Evolutionary conservation across 1,140 invertebrate genomes (phyloP), one percentile per base, ranked within the genome.

Genomic region (Nasonia longicornis): DNA sequence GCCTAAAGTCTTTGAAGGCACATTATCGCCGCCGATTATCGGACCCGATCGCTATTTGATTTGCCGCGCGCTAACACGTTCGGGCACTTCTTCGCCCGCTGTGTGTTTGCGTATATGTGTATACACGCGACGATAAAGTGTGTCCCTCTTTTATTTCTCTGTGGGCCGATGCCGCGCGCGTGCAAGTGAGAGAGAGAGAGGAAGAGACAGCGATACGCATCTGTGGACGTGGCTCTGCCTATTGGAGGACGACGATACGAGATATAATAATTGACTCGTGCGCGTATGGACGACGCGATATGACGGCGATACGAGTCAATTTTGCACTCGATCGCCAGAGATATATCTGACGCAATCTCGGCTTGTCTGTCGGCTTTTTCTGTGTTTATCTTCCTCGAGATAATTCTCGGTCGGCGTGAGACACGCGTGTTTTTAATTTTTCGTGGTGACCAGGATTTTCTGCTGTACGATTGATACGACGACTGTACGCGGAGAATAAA

Each of bases 21-120:
- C 42, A 45, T 45, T 81, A 81, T 81, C 80, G 48, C 66, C 2
- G 22, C 8, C 35, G 74, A 81, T 81, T 77, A 81, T 81, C 80
- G 35, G n/a, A 72, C 10, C 7, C 48, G 66, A 75, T 80, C 72
- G 26, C 67, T 77, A 72, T 81, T 81, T 77, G 80, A 81, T 72
- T 77, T 81, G 74, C 67, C 74, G 26, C 48, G 63, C 42, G 71
- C 52, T 74, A 67, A 80, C 58, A 80, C 58, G 63, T 64, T 48
- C 35, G 35, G 64, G 79, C 71, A 80, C 71, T 80, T 58, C 20
- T 58, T n/a, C 48, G 6, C 20, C 52, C 70, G 11, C 26, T 26
- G 16, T 58, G 35, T 26, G 20, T 76, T 3, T 35, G 31, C 3
- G 20, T 29, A 7, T 7, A 6, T 58, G 16, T 20, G 0, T n/a